Evolutionary conservation across 1,140 invertebrate genomes (phyloP).

Genomic region (Propsilocerus akamusi): DNA sequence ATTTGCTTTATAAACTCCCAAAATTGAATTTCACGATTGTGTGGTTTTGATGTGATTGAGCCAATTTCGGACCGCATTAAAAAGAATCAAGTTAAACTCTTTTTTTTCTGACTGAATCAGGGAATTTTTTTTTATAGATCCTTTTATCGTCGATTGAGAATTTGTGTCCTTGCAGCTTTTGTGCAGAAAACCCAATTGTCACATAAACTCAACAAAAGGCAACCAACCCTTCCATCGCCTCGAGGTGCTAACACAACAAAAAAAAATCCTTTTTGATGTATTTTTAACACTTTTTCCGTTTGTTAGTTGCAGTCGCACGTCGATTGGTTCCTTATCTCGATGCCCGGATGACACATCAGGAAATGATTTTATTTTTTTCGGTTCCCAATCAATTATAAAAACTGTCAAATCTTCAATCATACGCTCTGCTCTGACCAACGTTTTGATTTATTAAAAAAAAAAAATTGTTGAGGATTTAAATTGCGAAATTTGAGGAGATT

Average conservation of each 20-base stretch:
- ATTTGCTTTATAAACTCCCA: background rate
- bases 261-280: background rate
- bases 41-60: background rate
- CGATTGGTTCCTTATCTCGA: no score
- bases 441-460: background rate
- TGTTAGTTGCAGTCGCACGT: no score
- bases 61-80: background rate
- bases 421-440: background rate
- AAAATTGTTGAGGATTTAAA: background rate
- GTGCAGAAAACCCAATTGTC: background rate
- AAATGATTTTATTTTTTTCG: background rate
- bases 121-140: background rate
- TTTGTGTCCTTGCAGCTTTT: background rate
- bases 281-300: background rate
- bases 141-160: background rate
- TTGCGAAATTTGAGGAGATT: constrained; percentile 1
- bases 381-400: background rate
- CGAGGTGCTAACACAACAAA: background rate
- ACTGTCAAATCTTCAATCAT: background rate
- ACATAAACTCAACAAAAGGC: background rate
- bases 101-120: background rate
- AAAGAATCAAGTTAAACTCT: background rate
- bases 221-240: background rate
- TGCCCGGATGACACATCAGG: no score
- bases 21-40: background rate